Evolutionary conservation across 2,888 invertebrate species (phyloP), one percentile per base, ranked within the genome.

Genomic region (Eupithecia exiguata): DNA sequence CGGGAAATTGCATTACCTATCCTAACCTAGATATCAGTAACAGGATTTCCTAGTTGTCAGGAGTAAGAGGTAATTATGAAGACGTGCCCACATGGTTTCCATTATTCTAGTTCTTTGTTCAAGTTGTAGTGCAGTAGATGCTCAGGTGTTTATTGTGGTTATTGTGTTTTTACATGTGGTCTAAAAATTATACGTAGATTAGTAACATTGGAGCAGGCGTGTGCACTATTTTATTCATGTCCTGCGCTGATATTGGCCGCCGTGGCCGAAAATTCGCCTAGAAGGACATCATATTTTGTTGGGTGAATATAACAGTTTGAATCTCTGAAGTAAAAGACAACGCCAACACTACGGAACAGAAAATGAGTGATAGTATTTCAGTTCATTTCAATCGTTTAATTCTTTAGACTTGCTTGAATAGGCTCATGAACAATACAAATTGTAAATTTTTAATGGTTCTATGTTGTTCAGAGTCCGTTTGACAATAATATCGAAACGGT

Each of bases 11-110:
- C 71, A 75, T 75, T 69, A 75, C 62, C 63, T 62, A 35, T 18
- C n/a, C 43, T 71, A 72, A 53, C 71, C 69, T 40, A 71, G 69
- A 75, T 75, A 67, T 69, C 61, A 70, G 74, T 75, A 75, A 75
- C 65, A 72, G 67, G 71, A 75, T 75, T 75, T 70, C 61, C 74
- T 72, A 40, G 74, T 74, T 65, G 21, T 53, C 68, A 58, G 21
- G 25, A 53, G 53, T 53, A 21, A 58, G 35, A 18, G 35, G 18
- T 62, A 62, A 62, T 61, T 25, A 61, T 30, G 35, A 35, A 62
- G 62, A 62, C 62, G 53, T 53, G 21, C 12, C 58, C 10, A 21
- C 21, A 25, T 58, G 5, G 58, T 25, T 58, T 58, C 12, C 25
- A 25, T 25, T 58, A 58, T 58, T 53, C 21, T 21, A 58, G 58